These are phyloP conservation scores for Picus viridis DNA, from an alignment of 2,797 vertebrate species.

Conservation along the genomic window DNA sequence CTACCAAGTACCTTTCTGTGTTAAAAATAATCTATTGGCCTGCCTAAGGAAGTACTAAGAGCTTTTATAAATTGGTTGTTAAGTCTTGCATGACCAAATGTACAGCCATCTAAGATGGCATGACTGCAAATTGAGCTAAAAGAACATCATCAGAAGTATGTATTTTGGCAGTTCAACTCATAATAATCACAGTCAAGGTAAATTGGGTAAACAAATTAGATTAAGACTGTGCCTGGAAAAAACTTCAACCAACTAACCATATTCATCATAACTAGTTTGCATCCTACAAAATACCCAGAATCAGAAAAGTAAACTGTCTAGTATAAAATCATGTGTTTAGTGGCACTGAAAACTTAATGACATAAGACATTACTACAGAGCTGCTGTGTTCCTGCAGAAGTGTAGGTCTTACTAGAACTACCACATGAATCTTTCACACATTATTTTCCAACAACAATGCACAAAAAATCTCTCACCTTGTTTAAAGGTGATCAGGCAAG, in stretches of 20 bases:
- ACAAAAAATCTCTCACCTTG: constrained; percentile 85
- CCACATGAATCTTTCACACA: background rate
- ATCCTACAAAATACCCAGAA: background rate
- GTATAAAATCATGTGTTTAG: background rate
- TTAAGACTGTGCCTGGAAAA: background rate
- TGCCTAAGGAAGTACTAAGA: background rate
- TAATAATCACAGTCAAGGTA: background rate
- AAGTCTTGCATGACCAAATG: background rate
- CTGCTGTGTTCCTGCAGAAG: background rate
- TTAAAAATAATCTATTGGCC: background rate
- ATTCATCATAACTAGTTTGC: background rate
- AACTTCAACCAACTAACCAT: background rate
- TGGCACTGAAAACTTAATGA: background rate
- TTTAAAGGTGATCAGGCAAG: constrained; percentile 98
- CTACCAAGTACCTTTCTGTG: background rate
- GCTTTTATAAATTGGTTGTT: background rate
- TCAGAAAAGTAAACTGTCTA: background rate
- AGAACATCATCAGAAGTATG: background rate
- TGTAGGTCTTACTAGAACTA: background rate
- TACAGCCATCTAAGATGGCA: background rate
- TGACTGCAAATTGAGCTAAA: background rate
- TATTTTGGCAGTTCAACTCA: background rate
- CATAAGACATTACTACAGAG: background rate
- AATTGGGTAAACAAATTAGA: background rate
- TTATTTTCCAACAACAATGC: constrained; percentile 2